phyloP scores from a whole-genome alignment of 2,113 vertebrate species.

The Mola mola region DNA sequence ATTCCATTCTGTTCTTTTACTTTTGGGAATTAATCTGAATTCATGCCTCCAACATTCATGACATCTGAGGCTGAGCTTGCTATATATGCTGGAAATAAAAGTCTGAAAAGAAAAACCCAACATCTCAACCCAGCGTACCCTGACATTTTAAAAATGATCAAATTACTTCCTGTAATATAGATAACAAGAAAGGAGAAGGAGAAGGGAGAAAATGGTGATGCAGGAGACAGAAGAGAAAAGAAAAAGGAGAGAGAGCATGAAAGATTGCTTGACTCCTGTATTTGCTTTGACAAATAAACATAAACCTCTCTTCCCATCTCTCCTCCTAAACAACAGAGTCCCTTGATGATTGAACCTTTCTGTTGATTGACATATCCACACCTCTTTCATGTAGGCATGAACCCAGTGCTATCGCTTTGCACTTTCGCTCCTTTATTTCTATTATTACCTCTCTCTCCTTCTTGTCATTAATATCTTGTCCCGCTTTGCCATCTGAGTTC shows the following conservation, averaged over 20 bases:
- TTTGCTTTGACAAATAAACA: slow-evolving; percentile 42
- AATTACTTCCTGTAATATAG: slow-evolving; percentile 18
- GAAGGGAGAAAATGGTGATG: slow-evolving; percentile 21
- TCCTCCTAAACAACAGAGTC: slow-evolving; percentile 22
- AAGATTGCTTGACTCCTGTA: slow-evolving; percentile 33
- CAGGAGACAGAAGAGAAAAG: slow-evolving; percentile 26
- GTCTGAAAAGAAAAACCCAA: neutral
- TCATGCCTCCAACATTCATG: neutral
- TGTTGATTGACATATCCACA: slow-evolving; percentile 31
- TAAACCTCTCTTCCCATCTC: slow-evolving; percentile 10
- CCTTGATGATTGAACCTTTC: slow-evolving; percentile 40
- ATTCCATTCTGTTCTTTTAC: neutral
- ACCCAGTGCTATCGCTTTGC: slow-evolving; percentile 3
- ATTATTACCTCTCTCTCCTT: slow-evolving; percentile 1
- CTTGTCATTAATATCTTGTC: slow-evolving; percentile 26
- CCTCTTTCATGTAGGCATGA: slow-evolving; percentile 14
- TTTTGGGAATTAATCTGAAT: neutral
- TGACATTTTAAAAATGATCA: slow-evolving; percentile 26
- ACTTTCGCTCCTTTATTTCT: neutral
- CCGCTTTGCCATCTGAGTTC: slow-evolving; percentile 2
- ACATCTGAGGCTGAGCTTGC: neutral
- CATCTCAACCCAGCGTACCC: neutral
- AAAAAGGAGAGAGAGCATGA: slow-evolving; percentile 3
- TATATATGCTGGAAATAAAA: neutral
- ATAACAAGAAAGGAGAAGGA: slow-evolving; percentile 1